phyloP scores from a whole-genome alignment of 2,113 vertebrate genomes.

The Okapia johnstoni region DNA sequence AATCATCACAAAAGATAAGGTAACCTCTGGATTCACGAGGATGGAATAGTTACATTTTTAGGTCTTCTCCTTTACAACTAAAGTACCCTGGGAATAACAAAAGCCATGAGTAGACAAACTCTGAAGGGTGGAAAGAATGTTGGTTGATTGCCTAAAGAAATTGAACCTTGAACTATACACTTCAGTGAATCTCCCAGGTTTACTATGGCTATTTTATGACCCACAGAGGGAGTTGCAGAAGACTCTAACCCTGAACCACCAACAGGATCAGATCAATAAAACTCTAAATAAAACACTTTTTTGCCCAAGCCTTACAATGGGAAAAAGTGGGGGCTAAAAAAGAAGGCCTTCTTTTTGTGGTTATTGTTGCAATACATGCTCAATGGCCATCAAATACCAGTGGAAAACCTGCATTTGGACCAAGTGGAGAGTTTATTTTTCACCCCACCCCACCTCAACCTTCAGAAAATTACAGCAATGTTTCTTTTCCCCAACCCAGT shows the following conservation, averaged over 20 bases:
- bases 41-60: background rate
- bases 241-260: background rate
- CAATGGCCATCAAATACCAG: background rate
- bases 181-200: background rate
- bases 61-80: background rate
- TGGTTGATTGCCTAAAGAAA: background rate
- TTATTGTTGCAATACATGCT: background rate
- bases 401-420: fast-evolving
- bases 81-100: background rate
- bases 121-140: background rate
- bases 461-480: background rate
- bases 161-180: background rate
- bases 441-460: fast-evolving
- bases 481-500: no score
- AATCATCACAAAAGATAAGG: background rate
- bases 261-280: background rate
- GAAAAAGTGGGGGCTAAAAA: background rate
- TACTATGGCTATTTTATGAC: background rate
- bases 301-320: fast-evolving
- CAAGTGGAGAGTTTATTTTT: background rate
- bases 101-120: background rate
- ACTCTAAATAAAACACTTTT: background rate
- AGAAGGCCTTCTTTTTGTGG: background rate
- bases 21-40: background rate
- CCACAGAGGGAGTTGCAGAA: background rate